A percentile compares a stretch with the other conserved stretches of the same genome.
Conservation (phyloP, 1,140 invertebrate genomes). For the Phortica variegata region DNA sequence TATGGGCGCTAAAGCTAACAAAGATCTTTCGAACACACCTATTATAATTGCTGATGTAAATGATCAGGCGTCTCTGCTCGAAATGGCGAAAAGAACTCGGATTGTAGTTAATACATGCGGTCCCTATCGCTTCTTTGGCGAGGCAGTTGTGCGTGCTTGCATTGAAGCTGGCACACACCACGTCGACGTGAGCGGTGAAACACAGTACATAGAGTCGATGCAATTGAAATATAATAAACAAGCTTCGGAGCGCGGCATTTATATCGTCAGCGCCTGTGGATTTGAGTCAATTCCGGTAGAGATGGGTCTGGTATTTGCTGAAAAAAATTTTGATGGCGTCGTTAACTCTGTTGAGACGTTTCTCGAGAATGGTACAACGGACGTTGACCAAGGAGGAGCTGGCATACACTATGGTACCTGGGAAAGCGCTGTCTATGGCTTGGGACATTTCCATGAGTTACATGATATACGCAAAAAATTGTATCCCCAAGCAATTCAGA, state of each 20-base stretch:
- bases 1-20: conserved; percentile 58
- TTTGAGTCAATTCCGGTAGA: conserved; percentile 85
- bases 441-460: conserved; percentile 66
- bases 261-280: conserved; percentile 85
- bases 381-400: conserved; percentile 33
- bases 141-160: conserved; percentile 82
- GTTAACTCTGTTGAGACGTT: conserved; percentile 75
- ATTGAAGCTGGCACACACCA: conserved; percentile 77
- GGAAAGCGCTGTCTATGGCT: conserved; percentile 74
- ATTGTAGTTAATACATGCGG: conserved; percentile 81
- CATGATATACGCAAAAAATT: conserved; percentile 63
- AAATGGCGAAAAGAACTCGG: conserved; percentile 72
- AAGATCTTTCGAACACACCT: conserved; percentile 63
- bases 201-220: conserved; percentile 82
- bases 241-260: conserved; percentile 76
- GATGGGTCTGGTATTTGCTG: conserved; percentile 73
- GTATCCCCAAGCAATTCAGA: conserved; percentile 65
- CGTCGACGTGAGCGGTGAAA: conserved; percentile 88
- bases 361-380: conserved; percentile 55
- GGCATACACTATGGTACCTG: conserved; percentile 74
- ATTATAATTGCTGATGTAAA: conserved; percentile 75
- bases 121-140: conserved; percentile 84
- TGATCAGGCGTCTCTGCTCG: conserved; percentile 67
- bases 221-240: conserved; percentile 74
- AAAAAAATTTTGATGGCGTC: conserved; percentile 70